phyloP scores from a whole-genome alignment of 2,888 invertebrate genomes.

The Tenodera sinensis region DNA sequence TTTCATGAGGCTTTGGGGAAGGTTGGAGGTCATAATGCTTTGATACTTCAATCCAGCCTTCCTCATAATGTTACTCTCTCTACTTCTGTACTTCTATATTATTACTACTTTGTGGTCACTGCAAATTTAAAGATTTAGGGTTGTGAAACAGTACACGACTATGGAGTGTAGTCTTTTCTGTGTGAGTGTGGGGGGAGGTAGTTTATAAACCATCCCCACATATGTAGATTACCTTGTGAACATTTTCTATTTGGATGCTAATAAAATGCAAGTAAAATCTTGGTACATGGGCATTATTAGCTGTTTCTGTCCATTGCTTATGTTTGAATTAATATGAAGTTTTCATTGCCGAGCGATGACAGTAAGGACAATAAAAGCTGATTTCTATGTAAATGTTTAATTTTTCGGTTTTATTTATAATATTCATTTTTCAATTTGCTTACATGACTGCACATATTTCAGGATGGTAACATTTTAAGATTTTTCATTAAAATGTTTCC shows the following conservation, averaged over 20 bases:
- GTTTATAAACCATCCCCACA: neutral
- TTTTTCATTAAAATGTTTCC: neutral
- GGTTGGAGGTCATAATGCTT: neutral
- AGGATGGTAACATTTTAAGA: neutral
- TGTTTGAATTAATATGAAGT: neutral
- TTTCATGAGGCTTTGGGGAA: neutral
- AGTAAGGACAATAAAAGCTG: neutral
- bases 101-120: neutral
- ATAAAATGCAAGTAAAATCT: neutral
- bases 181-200: neutral
- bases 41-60: neutral
- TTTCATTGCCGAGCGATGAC: neutral
- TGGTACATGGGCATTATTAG: neutral
- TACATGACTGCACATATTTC: neutral
- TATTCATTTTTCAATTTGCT: neutral
- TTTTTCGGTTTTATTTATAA: neutral
- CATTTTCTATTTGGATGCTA: neutral
- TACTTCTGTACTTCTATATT: neutral
- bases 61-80: neutral
- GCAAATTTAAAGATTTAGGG: neutral
- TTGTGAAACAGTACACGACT: neutral
- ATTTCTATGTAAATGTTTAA: neutral
- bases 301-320: neutral
- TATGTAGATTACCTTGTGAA: neutral
- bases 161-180: neutral